These are phyloP conservation scores for Gymnopithys bicolor DNA, from an alignment of 2,797 vertebrate species.

Conservation along the genomic window DNA sequence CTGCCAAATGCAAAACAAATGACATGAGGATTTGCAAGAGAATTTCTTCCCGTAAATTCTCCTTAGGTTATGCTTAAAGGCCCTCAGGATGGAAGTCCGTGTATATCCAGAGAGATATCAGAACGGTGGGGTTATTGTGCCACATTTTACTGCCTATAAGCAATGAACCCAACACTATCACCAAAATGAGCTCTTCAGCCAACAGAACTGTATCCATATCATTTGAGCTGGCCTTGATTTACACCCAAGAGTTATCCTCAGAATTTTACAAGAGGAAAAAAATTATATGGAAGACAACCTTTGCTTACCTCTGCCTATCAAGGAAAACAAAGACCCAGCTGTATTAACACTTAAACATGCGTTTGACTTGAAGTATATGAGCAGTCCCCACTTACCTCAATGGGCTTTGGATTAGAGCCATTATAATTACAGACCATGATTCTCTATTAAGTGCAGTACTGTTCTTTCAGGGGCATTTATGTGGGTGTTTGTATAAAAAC, in stretches of 20 bases:
- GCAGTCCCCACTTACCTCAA: conserved; percentile 20
- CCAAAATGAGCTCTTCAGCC: not conserved
- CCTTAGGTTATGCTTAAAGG: conserved; percentile 26
- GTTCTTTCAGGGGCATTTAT: conserved; percentile 42
- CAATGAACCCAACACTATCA: not conserved
- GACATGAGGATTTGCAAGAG: conserved; percentile 65
- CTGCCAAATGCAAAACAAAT: conserved; percentile 77
- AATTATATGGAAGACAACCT: not conserved
- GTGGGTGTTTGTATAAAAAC: conserved; percentile 63
- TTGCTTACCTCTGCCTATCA: not conserved
- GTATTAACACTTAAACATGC: not conserved
- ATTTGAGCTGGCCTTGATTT: not conserved
- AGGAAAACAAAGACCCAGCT: not conserved
- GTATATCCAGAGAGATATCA: not conserved
- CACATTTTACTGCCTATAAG: not conserved
- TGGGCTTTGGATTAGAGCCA: conserved; percentile 35
- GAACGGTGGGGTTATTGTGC: not conserved
- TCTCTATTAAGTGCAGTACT: conserved; percentile 35
- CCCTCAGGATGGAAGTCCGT: conserved; percentile 20
- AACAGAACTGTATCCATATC: not conserved
- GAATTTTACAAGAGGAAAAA: not conserved
- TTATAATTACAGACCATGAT: conserved; percentile 33
- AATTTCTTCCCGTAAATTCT: conserved; percentile 68
- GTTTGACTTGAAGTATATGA: not conserved
- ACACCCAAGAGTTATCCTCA: not conserved